Conservation (phyloP, 2,888 invertebrate genomes). For the Eulithis testata region DNA sequence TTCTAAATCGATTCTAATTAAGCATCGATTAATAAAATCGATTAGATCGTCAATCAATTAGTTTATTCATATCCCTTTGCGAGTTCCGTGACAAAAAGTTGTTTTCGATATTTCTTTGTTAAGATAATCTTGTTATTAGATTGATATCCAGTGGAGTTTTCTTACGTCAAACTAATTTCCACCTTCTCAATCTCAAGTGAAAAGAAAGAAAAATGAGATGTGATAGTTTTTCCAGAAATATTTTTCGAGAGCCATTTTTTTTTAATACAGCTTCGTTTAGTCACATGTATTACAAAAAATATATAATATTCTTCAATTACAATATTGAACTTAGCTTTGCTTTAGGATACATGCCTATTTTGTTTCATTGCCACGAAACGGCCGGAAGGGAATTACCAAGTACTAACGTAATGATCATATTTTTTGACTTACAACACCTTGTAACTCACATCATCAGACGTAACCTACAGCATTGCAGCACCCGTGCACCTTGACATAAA, state of each 20-base stretch:
- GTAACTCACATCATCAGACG: neutral
- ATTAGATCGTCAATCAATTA: constrained; percentile 10
- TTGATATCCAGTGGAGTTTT: neutral
- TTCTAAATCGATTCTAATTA: constrained; percentile 17
- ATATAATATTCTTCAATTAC: too few relatives aligned
- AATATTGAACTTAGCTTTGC: too few relatives aligned
- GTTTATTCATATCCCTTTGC: constrained; percentile 1
- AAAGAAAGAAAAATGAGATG: too few relatives aligned
- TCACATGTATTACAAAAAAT: too few relatives aligned
- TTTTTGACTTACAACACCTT: neutral
- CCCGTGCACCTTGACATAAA: constrained; percentile 12
- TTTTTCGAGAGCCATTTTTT: too few relatives aligned
- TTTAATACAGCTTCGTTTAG: too few relatives aligned
- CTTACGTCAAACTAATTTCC: constrained; percentile 7
- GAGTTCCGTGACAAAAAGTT: constrained; percentile 20
- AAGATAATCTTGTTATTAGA: neutral
- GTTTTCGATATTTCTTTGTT: constrained; percentile 12
- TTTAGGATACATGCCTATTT: too few relatives aligned
- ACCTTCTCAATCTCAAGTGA: neutral
- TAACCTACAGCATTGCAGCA: constrained; percentile 3
- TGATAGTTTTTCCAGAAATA: too few relatives aligned
- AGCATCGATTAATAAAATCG: constrained; percentile 4
- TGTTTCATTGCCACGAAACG: too few relatives aligned
- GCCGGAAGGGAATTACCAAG: too few relatives aligned
- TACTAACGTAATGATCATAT: neutral